Conservation (phyloP, 2,888 invertebrate genomes). For the Troides aeacus region DNA sequence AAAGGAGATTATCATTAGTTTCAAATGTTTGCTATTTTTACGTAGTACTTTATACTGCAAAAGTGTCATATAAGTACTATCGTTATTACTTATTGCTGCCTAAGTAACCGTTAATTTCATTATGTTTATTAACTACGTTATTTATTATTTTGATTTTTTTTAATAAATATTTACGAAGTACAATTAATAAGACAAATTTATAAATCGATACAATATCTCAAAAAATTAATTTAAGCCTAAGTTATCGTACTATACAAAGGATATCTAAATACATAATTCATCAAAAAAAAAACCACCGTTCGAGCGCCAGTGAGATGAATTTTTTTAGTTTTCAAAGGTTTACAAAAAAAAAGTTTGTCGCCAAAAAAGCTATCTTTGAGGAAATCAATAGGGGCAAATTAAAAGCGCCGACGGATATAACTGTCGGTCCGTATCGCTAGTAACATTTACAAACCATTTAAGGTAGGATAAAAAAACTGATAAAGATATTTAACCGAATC, state of each 20-base stretch:
- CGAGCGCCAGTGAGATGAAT: background rate
- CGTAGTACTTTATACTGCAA: too few species aligned
- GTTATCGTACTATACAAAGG: background rate
- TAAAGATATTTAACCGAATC: constrained; percentile 32
- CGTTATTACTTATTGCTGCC: too few species aligned
- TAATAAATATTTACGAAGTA: too few species aligned
- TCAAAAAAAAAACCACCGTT: background rate
- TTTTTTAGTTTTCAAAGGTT: constrained; percentile 25
- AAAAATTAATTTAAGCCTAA: background rate
- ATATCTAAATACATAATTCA: background rate
- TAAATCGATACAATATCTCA: background rate
- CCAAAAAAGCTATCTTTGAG: constrained; percentile 50
- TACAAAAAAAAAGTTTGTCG: constrained; percentile 40
- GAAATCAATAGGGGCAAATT: constrained; percentile 45
- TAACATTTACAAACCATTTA: constrained; percentile 60
- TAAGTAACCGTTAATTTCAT: too few species aligned
- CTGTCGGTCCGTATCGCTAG: constrained; percentile 45
- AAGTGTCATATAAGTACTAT: too few species aligned
- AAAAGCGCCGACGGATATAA: constrained; percentile 42
- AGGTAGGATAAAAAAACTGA: constrained; percentile 38
- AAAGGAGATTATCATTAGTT: too few species aligned
- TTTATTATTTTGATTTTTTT: too few species aligned
- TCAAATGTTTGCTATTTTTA: too few species aligned
- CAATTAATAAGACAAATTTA: background rate
- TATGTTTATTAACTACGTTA: too few species aligned